Conservation (phyloP, 2,888 invertebrate genomes). For the Hedychridium roseum region DNA sequence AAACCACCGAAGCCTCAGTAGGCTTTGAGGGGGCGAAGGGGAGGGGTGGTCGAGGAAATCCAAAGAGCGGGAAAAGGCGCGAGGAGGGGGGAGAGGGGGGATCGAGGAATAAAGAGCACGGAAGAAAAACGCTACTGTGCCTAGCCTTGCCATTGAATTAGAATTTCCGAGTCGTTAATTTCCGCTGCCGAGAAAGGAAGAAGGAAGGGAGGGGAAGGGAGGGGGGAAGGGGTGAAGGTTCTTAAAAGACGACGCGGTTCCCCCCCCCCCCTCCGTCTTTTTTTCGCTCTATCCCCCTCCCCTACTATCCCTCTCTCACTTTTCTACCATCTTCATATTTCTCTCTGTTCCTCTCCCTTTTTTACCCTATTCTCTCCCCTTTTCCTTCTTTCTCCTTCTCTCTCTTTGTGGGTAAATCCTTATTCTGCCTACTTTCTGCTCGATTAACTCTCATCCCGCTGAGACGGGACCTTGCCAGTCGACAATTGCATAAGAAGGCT, state of each 20-base stretch:
- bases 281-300: too few relatives aligned
- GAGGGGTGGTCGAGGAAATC: too few relatives aligned
- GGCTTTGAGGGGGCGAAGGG: too few relatives aligned
- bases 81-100: not conserved
- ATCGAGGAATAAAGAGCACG: not conserved
- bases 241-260: too few relatives aligned
- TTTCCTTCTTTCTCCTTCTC: too few relatives aligned
- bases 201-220: not conserved
- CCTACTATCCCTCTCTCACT: too few relatives aligned
- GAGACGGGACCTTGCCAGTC: slow-evolving; percentile 40
- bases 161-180: slow-evolving; percentile 54
- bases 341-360: too few relatives aligned
- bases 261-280: too few relatives aligned
- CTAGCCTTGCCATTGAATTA: slow-evolving; percentile 54
- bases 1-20: too few relatives aligned
- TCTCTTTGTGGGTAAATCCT: slow-evolving; percentile 43
- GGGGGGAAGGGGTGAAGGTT: not conserved
- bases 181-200: slow-evolving; percentile 23
- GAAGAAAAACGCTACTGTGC: slow-evolving; percentile 20
- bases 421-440: slow-evolving; percentile 33
- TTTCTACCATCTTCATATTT: too few relatives aligned
- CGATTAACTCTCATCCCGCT: slow-evolving; percentile 40
- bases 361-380: too few relatives aligned
- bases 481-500: slow-evolving; percentile 16
- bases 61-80: not conserved